Base-by-base conservation (phyloP, 2,113 vertebrate genomes). In the Capreolus pygargus region DNA sequence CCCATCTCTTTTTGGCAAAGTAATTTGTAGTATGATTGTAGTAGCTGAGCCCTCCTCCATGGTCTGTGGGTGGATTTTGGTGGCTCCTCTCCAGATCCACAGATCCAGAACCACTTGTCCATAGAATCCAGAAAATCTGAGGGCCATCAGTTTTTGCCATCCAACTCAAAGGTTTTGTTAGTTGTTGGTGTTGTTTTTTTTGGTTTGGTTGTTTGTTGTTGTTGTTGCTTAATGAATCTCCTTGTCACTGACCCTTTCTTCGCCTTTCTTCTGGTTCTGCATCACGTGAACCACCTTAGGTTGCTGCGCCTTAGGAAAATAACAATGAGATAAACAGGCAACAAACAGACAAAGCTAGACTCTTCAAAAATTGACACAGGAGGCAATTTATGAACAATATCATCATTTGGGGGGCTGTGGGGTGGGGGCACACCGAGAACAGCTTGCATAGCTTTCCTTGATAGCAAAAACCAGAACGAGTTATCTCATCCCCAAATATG, bases 381-480 rank as follows among this genome's bases (percentile, higher is more conserved):
- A 64, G 39, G 47, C 88, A 23, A 1, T 30, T 45, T 30, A 8
- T 2, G 19, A 30, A 28, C 3, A 27, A 8, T 33, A 28, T n/a
- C 3, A 13, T 43, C 39, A 6, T 45, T 23, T 0, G 7, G 1
- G 47, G 9, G 54, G 7, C 6, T 1, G 2, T 1, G 4, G 43
- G 6, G 30, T 17, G 6, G 12, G 33, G 19, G 14, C 14, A 55
- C 30, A 13, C 52, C 27, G n/a, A 43, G 52, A 55, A 33, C 4
- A 70, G 21, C 10, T n/a, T 54, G 45, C 7, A 1, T 28, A n/a
- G 64, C 36, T 91, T n/a, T 70, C 17, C 67, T 64, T 76, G 39
- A 8, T 9, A 27, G 64, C 11, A 3, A 67, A 74, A 16, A 1
- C 23, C 15, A 7, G 45, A 2, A 2, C 0, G 8, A 25, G 52